phyloP scores from a whole-genome alignment of 2,113 vertebrate species.

The Pomatorhinus ruficollis region DNA sequence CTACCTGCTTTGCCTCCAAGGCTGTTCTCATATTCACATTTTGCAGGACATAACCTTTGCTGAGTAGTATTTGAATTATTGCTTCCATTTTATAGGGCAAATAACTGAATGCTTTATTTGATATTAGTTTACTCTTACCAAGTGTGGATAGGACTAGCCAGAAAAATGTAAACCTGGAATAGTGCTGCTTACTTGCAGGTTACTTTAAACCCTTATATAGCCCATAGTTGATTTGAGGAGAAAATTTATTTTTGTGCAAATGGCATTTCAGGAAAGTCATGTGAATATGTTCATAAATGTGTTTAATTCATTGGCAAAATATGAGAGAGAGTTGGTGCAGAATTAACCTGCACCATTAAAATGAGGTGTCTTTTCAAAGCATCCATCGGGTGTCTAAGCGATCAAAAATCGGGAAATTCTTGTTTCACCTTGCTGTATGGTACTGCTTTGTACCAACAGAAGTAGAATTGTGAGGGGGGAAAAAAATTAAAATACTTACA shows the following conservation, averaged over 20 bases:
- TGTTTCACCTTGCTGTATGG: neutral
- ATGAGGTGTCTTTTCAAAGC: neutral
- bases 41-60: slow-evolving; percentile 27
- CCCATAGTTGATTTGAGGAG: neutral
- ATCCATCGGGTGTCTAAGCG: neutral
- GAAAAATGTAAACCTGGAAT: neutral
- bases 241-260: neutral
- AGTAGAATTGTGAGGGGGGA: neutral
- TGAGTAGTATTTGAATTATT: slow-evolving; percentile 11
- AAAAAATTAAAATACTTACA: neutral
- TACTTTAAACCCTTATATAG: neutral
- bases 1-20: neutral
- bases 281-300: neutral
- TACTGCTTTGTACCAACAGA: neutral
- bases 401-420: neutral
- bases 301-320: neutral
- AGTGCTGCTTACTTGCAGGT: neutral
- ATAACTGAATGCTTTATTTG: neutral
- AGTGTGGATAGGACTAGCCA: neutral
- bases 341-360: neutral
- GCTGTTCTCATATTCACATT: neutral
- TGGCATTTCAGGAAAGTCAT: neutral
- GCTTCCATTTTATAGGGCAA: slow-evolving; percentile 6
- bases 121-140: neutral
- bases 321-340: neutral